A percentile compares a stretch with the other conserved stretches of the same genome.
Evolutionary conservation across 2,113 vertebrate genomes (phyloP).

Genomic region (Galemys pyrenaicus): DNA sequence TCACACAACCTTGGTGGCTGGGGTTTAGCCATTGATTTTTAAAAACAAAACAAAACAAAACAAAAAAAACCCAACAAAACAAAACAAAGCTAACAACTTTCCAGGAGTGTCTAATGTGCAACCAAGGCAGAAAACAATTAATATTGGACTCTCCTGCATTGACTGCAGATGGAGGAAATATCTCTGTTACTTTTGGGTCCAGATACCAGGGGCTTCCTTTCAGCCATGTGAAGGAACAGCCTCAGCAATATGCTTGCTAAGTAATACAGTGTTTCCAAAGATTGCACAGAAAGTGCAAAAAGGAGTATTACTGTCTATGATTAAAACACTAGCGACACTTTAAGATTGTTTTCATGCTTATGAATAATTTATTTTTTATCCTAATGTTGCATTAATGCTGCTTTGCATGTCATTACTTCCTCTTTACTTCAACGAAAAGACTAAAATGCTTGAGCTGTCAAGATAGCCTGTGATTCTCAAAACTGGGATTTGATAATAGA

Average conservation of each 20-base stretch:
- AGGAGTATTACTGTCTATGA: background rate
- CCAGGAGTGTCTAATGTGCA: background rate
- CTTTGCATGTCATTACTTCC: background rate
- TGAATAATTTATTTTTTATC: slow-evolving; percentile 67
- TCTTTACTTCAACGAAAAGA: slow-evolving; percentile 23
- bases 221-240: fast-evolving
- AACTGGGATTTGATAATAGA: background rate
- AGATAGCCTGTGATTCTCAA: background rate
- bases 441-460: background rate
- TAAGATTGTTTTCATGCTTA: slow-evolving; percentile 34
- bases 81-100: no score
- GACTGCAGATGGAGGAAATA: background rate
- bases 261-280: background rate
- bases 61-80: no score
- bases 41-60: no score
- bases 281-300: background rate
- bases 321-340: slow-evolving; percentile 35
- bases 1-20: background rate
- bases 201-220: background rate
- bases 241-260: background rate
- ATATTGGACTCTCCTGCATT: no score
- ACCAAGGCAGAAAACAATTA: background rate
- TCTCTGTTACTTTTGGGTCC: no score
- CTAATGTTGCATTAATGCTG: background rate
- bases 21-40: background rate